These are phyloP conservation scores for Cyprinodon variegatus DNA, from an alignment of 2,113 vertebrate species.

Conservation along the genomic window DNA sequence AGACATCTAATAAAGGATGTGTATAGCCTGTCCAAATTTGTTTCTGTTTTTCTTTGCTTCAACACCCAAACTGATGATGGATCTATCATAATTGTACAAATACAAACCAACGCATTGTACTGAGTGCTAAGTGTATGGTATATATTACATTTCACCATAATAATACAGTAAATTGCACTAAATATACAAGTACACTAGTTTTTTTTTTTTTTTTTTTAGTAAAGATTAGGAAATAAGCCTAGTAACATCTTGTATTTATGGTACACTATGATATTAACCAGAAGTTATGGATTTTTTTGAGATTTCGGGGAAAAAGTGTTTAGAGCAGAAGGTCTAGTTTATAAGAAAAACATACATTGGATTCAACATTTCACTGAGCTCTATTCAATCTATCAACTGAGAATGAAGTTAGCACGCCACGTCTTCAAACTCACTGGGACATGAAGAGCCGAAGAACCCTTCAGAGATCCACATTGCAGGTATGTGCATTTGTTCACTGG, in stretches of 20 bases:
- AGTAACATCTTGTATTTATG: background rate
- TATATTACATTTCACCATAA: no score
- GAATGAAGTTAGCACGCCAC: background rate
- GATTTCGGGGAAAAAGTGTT: background rate
- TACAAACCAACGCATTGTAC: background rate
- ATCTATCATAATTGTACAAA: background rate
- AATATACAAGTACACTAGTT: background rate
- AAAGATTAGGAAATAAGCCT: background rate
- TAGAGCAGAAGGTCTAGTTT: background rate
- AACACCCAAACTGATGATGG: background rate
- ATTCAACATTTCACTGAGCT: background rate
- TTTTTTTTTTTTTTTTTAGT: background rate
- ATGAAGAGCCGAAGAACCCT: background rate
- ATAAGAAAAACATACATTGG: no score
- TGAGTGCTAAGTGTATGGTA: background rate
- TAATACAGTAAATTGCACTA: background rate
- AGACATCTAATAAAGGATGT: constrained; percentile 67
- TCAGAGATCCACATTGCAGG: background rate
- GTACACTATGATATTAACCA: background rate
- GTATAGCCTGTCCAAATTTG: constrained; percentile 26
- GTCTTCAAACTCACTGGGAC: background rate
- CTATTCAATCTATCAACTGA: background rate
- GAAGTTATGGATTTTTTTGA: background rate
- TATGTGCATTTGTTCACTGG: background rate
- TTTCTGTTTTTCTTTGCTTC: background rate